Evolutionary conservation across 2,888 invertebrate genomes (phyloP).

Genomic region (Pyrrhia umbra): DNA sequence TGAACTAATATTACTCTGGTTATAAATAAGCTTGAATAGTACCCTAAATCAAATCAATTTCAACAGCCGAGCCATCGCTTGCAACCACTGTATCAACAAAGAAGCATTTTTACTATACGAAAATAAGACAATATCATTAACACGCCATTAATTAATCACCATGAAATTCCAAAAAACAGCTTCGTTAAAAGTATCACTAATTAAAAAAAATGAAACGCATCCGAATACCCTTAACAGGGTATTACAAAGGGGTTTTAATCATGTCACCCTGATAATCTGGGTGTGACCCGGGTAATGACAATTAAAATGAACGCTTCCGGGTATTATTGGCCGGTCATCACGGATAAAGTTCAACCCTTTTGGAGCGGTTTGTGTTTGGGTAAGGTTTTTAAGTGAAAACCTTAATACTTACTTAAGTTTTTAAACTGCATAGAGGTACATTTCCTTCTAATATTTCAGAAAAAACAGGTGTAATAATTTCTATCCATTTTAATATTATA

Average conservation of each 20-base stretch:
- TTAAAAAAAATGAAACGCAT: conserved; percentile 54
- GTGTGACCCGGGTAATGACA: conserved; percentile 63
- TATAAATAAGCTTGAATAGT: no score
- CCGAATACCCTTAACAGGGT: conserved; percentile 39
- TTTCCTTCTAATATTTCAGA: no score
- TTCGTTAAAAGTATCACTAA: conserved; percentile 40
- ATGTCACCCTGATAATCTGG: conserved; percentile 64
- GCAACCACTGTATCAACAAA: no score
- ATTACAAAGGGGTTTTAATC: conserved; percentile 64
- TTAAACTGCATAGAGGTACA: not conserved
- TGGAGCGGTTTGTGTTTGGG: not conserved
- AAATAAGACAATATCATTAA: no score
- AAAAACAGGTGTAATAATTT: no score
- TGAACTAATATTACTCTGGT: no score
- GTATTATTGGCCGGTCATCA: conserved; percentile 47
- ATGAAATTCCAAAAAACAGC: conserved; percentile 10
- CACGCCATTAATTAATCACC: not conserved
- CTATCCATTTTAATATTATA: no score
- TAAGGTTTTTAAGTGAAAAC: conserved; percentile 7
- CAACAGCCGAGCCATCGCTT: no score
- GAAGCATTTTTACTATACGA: no score
- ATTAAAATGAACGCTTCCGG: conserved; percentile 62
- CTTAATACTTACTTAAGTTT: not conserved
- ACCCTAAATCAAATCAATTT: no score
- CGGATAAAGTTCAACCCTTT: conserved; percentile 18